Evolutionary conservation across 2,888 invertebrate genomes (phyloP).

Genomic region (Apamea crenata): DNA sequence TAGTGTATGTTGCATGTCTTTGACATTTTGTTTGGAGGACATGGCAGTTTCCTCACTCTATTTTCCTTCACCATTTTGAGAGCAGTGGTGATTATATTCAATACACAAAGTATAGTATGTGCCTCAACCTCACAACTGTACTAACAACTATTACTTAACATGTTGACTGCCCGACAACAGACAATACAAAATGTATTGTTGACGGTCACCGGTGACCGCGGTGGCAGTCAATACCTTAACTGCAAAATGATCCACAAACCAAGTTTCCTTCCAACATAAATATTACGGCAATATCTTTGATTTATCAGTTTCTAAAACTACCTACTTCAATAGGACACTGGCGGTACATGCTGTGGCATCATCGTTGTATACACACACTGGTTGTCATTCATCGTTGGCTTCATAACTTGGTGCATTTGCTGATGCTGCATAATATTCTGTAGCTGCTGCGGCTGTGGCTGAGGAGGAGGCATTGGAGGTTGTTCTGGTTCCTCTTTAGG

Average conservation of each 20-base stretch:
- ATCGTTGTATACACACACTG: constrained; percentile 85
- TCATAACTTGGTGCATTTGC: constrained; percentile 78
- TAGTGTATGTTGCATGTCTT: no score
- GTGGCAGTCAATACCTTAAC: no score
- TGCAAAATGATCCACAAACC: constrained; percentile 5
- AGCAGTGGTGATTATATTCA: neutral
- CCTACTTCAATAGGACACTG: constrained; percentile 78
- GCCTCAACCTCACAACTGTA: neutral
- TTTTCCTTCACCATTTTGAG: neutral
- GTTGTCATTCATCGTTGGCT: constrained; percentile 77
- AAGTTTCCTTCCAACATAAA: constrained; percentile 25
- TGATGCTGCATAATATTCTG: constrained; percentile 70
- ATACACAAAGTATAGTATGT: neutral
- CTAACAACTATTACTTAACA: neutral
- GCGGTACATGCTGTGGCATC: constrained; percentile 86
- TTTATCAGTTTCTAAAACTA: neutral
- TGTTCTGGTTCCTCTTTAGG: constrained; percentile 78
- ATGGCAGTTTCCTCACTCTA: neutral
- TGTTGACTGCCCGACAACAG: no score
- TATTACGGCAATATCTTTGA: constrained; percentile 18
- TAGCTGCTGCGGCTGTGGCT: constrained; percentile 59
- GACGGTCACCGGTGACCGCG: no score
- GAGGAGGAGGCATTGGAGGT: constrained; percentile 54
- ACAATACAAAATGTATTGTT: no score
- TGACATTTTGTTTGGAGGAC: neutral